These are phyloP conservation scores for Sycophaga agraensis DNA, from an alignment of 1,140 invertebrate genomes.

Conservation along the genomic window DNA sequence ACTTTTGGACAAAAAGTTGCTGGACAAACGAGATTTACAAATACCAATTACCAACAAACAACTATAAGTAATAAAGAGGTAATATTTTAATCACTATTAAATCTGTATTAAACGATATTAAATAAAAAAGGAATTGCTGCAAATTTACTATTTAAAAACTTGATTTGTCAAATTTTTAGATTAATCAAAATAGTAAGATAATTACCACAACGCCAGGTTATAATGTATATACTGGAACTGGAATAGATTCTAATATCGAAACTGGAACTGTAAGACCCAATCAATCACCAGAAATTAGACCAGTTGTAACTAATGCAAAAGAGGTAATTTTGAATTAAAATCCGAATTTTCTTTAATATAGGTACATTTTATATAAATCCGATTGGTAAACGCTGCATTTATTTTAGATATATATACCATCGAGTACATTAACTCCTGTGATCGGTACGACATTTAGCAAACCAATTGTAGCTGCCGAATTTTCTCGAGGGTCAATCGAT, in stretches of 20 bases:
- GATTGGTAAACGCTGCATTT: too few species aligned
- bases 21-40: slow-evolving; percentile 10
- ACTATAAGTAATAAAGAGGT: not conserved
- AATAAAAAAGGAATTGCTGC: too few species aligned
- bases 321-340: not conserved
- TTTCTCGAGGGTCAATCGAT: slow-evolving; percentile 20
- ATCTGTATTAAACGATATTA: not conserved
- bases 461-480: slow-evolving; percentile 31
- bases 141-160: too few species aligned
- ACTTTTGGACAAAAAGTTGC: slow-evolving; percentile 37
- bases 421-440: slow-evolving; percentile 32
- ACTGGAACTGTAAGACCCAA: not conserved
- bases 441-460: slow-evolving; percentile 38
- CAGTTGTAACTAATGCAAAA: slow-evolving; percentile 2
- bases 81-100: not conserved
- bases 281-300: not conserved
- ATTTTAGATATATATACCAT: slow-evolving; percentile 34
- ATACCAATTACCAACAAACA: slow-evolving; percentile 4
- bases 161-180: slow-evolving; percentile 6
- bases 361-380: too few species aligned
- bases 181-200: slow-evolving; percentile 13
- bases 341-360: too few species aligned
- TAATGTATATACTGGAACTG: not conserved
- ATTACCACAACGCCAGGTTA: slow-evolving; percentile 6
- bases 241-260: not conserved